Base-by-base conservation (phyloP, 2,113 vertebrate genomes). In the Pelusios castaneus region DNA sequence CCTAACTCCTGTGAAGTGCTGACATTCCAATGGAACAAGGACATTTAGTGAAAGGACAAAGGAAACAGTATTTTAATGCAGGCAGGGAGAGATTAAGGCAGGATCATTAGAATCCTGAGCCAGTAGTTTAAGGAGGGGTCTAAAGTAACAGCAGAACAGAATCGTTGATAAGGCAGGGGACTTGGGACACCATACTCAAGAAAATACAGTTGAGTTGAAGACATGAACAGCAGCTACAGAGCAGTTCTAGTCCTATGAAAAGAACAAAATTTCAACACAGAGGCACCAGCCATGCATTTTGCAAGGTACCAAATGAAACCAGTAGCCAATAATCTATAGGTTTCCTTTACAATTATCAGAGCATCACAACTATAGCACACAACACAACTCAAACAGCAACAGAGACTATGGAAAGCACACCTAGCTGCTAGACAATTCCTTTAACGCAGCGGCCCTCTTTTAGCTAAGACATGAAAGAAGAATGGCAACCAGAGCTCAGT, bases 1-100 rank as follows among this genome's bases (percentile, higher is more conserved):
- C 5, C 79, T n/a, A n/a, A n/a, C n/a, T 82, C 29, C 52, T 27
- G 4, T 3, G 16, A 43, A 49, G 34, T 0, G 0, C 83, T 11
- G 34, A 51, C 87, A 21, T 13, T 14, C 41, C 43, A 16, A 27
- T 47, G 31, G 0, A 1, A 21, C 43, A 10, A 22, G 55, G 24
- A 56, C 55, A 27, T 56, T 14, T 31, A 63, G 43, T 21, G 47
- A 55, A 91, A 58, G 10, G 52, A 3, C n/a, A 9, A 84, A 43
- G 49, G 19, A 38, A 84, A 87, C 38, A 38, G 13, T 67, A 10
- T 1, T 0, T 1, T 6, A 63, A 41, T 34, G 31, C 10, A 47
- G 45, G 51, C 0, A 0, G 89, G 43, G 10, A 22, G 55, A 10
- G 2, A 21, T n/a, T 14, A 90, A 63, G 60, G 60, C 60, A 63